Evolutionary conservation across 2,888 invertebrate species (phyloP), one percentile per base, ranked within the genome.

Genomic region (Xylophagus ater): DNA sequence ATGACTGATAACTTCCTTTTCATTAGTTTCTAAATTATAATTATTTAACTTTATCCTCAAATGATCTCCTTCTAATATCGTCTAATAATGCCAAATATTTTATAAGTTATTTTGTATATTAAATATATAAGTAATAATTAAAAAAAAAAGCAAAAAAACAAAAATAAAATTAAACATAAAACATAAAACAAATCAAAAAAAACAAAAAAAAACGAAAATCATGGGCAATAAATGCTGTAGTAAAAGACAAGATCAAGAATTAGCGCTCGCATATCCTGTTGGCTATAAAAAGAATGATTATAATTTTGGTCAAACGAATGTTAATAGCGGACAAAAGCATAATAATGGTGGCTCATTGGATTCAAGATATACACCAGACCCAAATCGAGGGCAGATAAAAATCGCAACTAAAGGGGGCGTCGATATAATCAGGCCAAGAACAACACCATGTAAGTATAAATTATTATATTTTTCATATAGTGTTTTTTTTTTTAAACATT

Each of bases 161-260:
- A 33, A 40, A 19, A 6, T 10, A 31, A 12, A 13, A 20, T 29
- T 37, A 43, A 28, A 3, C 5, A 28, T 20, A 31, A 29, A 24
- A 25, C 20, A 14, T 23, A 31, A 8, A 12, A 32, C 31, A 37
- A 32, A 19, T 17, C 21, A 19, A 15, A 7, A 15, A 15, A 12
- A 26, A 25, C n/a, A 36, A 36, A 28, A 34, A 26, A 12, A 28
- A 39, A n/a, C 45, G 14, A 20, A 12, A 20, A 46, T 20, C 67
- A 86, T 87, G 86, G 86, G 86, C 66, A 81, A 81, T 69, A 81
- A 81, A 71, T 86, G 86, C 71, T 86, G 86, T 71, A 84, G 84
- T 71, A 83, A 82, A 71, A 77, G 81, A 62, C 79, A 82, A 67
- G 80, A 80, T 68, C 74, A 79, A 56, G 73, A 76, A 48, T 47